phyloP scores from a whole-genome alignment of 2,888 invertebrate genomes.

The Lymantria monacha region DNA sequence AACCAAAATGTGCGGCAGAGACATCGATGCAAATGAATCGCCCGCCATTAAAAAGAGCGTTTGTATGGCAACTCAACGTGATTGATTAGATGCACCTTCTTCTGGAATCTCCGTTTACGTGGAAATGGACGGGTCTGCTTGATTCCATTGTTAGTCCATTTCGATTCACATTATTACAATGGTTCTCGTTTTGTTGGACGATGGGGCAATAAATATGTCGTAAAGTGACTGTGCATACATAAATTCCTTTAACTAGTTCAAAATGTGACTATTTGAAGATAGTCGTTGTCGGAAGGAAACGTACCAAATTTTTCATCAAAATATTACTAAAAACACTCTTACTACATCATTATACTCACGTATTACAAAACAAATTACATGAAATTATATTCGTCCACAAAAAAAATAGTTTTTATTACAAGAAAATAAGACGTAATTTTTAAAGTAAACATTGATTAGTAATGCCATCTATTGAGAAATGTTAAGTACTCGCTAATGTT shows the following conservation, averaged over 20 bases:
- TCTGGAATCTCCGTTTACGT: slow-evolving; percentile 52
- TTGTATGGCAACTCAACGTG: slow-evolving; percentile 58
- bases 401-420: slow-evolving; percentile 9
- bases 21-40: slow-evolving; percentile 63
- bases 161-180: slow-evolving; percentile 47
- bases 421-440: too few relatives aligned
- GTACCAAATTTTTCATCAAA: neutral
- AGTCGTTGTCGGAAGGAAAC: slow-evolving; percentile 1
- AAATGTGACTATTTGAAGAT: slow-evolving; percentile 45
- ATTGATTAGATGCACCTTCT: slow-evolving; percentile 77
- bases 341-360: neutral
- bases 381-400: neutral
- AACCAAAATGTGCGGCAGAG: slow-evolving; percentile 35
- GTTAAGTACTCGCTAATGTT: slow-evolving; percentile 22
- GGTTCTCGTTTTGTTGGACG: slow-evolving; percentile 41
- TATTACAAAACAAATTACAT: neutral
- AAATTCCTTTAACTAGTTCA: slow-evolving; percentile 45
- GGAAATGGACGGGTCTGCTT: slow-evolving; percentile 47
- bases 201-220: slow-evolving; percentile 55
- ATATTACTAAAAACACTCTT: neutral
- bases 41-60: slow-evolving; percentile 55
- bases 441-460: slow-evolving; percentile 11
- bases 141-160: slow-evolving; percentile 56
- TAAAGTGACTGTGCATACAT: slow-evolving; percentile 53
- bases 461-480: slow-evolving; percentile 42